A percentile compares a stretch with the other conserved stretches of the same genome.
Evolutionary conservation across 2,888 invertebrate genomes (phyloP).

Genomic region (Zelleria hepariella): DNA sequence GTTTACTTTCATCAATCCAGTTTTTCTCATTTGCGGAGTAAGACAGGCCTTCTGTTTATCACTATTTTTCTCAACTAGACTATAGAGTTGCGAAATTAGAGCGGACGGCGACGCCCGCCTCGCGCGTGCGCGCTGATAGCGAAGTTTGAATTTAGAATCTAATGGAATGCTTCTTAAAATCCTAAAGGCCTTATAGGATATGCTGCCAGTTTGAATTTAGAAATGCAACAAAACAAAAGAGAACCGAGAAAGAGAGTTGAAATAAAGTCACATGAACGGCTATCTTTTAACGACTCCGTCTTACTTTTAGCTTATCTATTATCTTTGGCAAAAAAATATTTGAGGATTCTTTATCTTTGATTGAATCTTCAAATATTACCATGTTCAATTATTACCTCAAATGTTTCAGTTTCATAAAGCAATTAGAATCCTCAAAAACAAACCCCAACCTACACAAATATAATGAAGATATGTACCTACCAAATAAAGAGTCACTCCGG

Average conservation of each 20-base stretch:
- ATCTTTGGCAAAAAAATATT: too few species aligned
- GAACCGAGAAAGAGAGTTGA: background rate
- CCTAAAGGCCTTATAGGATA: background rate
- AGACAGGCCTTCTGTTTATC: background rate
- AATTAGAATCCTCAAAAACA: too few species aligned
- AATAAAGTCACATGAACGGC: too few species aligned
- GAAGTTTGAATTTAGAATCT: background rate
- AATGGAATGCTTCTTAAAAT: background rate
- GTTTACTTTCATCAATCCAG: too few species aligned
- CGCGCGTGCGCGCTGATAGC: background rate
- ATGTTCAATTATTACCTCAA: too few species aligned
- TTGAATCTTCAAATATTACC: too few species aligned
- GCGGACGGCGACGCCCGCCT: conserved; percentile 44
- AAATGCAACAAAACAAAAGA: background rate
- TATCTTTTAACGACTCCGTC: too few species aligned
- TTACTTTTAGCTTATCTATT: too few species aligned
- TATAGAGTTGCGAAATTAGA: conserved; percentile 58
- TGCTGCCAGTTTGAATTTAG: background rate
- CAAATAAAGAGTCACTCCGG: background rate
- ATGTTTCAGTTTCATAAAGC: too few species aligned
- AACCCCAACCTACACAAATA: background rate
- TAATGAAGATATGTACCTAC: background rate
- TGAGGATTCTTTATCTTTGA: too few species aligned
- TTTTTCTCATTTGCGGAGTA: background rate
- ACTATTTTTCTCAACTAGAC: background rate